These are phyloP conservation scores for Gallirallus australis DNA, from an alignment of 2,797 vertebrate species.

Conservation along the genomic window DNA sequence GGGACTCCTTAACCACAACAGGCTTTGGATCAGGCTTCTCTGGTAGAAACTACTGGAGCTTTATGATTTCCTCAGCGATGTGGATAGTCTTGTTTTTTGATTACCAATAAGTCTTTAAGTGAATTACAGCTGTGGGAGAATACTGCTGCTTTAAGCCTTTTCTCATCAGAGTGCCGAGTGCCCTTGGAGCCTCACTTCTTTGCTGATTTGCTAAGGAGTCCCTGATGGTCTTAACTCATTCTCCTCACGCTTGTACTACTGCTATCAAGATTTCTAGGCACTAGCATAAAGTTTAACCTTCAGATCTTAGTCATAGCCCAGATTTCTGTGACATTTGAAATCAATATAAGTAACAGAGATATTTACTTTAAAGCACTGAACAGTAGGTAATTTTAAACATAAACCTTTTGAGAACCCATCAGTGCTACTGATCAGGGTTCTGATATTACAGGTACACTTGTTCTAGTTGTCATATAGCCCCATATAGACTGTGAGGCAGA, in stretches of 20 bases:
- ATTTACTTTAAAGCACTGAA: conserved; percentile 13
- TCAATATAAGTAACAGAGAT: neutral
- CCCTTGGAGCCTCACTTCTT: conserved; percentile 21
- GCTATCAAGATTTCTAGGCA: conserved; percentile 28
- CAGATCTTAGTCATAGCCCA: neutral
- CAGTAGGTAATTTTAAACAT: neutral
- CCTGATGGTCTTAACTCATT: conserved; percentile 31
- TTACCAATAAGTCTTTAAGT: conserved; percentile 19
- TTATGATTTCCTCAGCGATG: neutral
- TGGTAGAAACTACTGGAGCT: neutral
- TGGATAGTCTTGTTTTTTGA: neutral
- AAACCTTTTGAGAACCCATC: neutral
- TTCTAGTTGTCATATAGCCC: neutral
- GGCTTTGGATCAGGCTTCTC: neutral
- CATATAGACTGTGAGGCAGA: neutral
- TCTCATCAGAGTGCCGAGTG: neutral
- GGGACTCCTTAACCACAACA: neutral
- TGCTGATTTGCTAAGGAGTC: conserved; percentile 7
- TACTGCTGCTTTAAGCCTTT: neutral
- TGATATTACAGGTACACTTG: neutral
- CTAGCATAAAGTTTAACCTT: conserved; percentile 54
- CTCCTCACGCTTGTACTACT: neutral
- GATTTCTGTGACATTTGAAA: conserved; percentile 26
- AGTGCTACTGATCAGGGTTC: neutral
- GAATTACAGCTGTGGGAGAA: neutral